phyloP scores from a whole-genome alignment of 2,797 vertebrate species.

The Lutjanus campechanus region DNA sequence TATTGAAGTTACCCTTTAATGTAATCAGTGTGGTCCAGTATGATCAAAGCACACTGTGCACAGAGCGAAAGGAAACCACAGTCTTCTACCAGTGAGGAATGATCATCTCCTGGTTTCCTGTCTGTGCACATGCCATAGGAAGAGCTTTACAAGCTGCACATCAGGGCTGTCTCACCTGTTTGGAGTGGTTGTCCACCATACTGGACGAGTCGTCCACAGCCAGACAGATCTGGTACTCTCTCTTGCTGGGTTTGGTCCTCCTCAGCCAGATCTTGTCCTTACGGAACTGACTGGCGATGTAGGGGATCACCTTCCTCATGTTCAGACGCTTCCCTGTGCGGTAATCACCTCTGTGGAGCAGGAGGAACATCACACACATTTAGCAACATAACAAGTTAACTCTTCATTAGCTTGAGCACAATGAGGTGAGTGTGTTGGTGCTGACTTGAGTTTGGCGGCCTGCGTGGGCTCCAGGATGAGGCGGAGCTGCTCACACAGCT shows the following conservation, averaged over 20 bases:
- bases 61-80: not conserved
- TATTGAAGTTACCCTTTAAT: too few species aligned
- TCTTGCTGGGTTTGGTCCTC: conserved; percentile 96
- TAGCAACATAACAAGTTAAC: not conserved
- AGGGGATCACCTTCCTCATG: conserved; percentile 98
- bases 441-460: conserved; percentile 95
- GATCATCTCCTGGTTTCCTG: not conserved
- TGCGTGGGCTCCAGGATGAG: conserved; percentile 96
- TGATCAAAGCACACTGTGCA: not conserved
- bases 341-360: conserved; percentile 91
- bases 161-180: conserved; percentile 88
- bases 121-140: not conserved
- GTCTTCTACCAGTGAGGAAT: not conserved
- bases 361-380: not conserved
- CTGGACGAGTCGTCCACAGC: conserved; percentile 98
- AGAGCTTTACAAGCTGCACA: accelerated
- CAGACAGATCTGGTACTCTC: conserved; percentile 97
- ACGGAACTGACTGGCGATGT: conserved; percentile 98
- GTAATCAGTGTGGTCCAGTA: too few species aligned
- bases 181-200: conserved; percentile 98
- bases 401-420: not conserved
- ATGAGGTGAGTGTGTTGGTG: not conserved
- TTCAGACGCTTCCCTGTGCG: conserved; percentile 97
- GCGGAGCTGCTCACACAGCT: conserved; percentile 96
- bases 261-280: conserved; percentile 99